Base-by-base conservation (phyloP, 1,140 invertebrate genomes). In the Microvelia longipes region DNA sequence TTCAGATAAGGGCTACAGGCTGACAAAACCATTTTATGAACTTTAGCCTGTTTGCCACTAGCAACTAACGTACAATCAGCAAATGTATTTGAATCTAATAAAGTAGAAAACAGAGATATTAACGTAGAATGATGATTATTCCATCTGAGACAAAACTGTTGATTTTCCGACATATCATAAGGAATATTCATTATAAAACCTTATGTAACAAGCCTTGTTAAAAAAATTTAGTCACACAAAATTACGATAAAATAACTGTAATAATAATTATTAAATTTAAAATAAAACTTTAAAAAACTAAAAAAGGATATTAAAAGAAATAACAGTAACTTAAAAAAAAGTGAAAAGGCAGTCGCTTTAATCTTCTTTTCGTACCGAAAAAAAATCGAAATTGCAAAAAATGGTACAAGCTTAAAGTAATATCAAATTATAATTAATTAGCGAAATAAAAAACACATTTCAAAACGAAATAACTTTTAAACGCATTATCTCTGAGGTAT, bases 61-160 rank as follows among this genome's bases (percentile, higher is more conserved):
- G 82, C 82, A 62, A 81, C 82, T 29, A 84, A 73, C 15, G 83
- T 84, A 2, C 83, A 82, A 74, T 84, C 83, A 30, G 83, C 81
- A 69, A 84, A 77, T 60, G 78, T 77, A 75, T 82, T 82, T 68
- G 77, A 79, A 61, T 79, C 78, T 35, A 83, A 74, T 29, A 84
- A 74, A 35, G 77, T 74, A 70, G 83, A 81, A 73, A 84, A 83
- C 19, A 82, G 79, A 29, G 80, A 80, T 64, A 83, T 75, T 72
- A 84, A 77, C 26, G 82, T 84, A 26, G 77, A 76, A 73, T 82
- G 81, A 75, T 84, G 83, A 73, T 83, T 82, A 75, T 83, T 83
- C 83, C 83, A 84, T 73, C 81, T 79, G 29, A 84, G 75, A 77
- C 82, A 83, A 75, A 83, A 83, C 63, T 83, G 81, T 76, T 83